These are phyloP conservation scores for Strix aluco DNA, from an alignment of 2,113 vertebrate genomes.

Conservation along the genomic window DNA sequence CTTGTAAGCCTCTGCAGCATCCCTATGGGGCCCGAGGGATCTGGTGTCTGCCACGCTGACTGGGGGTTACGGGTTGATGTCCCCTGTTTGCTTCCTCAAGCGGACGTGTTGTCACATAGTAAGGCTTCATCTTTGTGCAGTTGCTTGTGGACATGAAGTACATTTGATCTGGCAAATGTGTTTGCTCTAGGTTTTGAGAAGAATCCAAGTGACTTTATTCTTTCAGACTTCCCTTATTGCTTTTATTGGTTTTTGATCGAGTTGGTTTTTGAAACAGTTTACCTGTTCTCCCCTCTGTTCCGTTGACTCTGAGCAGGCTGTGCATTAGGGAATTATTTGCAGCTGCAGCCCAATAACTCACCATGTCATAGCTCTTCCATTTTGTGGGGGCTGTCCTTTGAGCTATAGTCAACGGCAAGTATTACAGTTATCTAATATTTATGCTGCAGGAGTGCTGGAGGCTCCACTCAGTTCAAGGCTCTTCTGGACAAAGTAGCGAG, in stretches of 20 bases:
- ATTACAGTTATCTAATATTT: neutral
- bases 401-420: neutral
- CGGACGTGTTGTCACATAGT: neutral
- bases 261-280: neutral
- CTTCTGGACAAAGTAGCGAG: neutral
- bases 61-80: neutral
- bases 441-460: neutral
- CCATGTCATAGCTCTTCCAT: neutral
- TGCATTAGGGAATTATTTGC: neutral
- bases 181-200: neutral
- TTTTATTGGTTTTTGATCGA: neutral
- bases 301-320: neutral
- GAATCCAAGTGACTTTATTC: neutral
- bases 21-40: neutral
- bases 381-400: neutral
- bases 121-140: neutral
- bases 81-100: neutral
- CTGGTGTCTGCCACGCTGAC: neutral
- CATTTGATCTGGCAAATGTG: neutral
- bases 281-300: neutral
- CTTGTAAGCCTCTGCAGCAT: neutral
- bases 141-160: neutral
- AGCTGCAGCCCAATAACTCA: slow-evolving; percentile 10
- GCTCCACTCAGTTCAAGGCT: neutral
- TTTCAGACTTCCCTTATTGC: neutral